Conservation (phyloP, 2,113 vertebrate species). For the chimpanzee (Pan troglodytes) region DNA sequence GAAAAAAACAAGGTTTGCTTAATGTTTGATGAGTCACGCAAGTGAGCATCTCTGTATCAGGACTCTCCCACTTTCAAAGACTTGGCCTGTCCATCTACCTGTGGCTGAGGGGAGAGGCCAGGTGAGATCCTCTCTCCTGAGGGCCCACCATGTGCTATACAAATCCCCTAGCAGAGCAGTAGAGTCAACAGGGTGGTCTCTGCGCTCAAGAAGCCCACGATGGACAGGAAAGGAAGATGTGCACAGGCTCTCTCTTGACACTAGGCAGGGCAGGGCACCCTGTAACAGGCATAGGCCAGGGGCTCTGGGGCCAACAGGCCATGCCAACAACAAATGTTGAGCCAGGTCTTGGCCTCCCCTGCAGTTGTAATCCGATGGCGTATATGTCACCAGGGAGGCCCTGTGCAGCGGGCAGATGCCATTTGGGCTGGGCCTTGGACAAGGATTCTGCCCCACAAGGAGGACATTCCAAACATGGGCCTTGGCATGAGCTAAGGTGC, state of each 20-base stretch:
- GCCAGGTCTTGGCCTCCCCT: too few relatives aligned
- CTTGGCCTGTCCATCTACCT: background rate
- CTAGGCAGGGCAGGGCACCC: background rate
- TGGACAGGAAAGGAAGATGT: background rate
- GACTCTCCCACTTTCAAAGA: background rate
- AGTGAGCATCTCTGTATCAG: constrained; percentile 7
- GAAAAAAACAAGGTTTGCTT: constrained; percentile 59
- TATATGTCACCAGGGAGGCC: background rate
- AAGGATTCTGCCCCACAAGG: background rate
- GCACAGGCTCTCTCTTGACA: background rate
- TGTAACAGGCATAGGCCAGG: background rate
- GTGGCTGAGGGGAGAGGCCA: background rate
- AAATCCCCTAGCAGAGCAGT: background rate
- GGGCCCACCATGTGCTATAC: background rate
- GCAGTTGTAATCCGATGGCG: background rate
- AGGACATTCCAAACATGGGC: background rate
- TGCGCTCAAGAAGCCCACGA: background rate
- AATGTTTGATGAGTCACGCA: constrained; percentile 67
- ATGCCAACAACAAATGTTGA: background rate
- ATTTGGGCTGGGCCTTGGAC: background rate
- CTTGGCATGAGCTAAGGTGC: background rate
- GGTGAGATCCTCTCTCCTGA: background rate
- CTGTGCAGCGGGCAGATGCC: background rate
- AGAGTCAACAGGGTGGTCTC: background rate
- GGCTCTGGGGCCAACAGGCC: background rate